Percentiles rank a stretch among this genome's conserved stretches.
phyloP scores from a whole-genome alignment of 2,113 vertebrate species.

The Coreoperca whiteheadi region DNA sequence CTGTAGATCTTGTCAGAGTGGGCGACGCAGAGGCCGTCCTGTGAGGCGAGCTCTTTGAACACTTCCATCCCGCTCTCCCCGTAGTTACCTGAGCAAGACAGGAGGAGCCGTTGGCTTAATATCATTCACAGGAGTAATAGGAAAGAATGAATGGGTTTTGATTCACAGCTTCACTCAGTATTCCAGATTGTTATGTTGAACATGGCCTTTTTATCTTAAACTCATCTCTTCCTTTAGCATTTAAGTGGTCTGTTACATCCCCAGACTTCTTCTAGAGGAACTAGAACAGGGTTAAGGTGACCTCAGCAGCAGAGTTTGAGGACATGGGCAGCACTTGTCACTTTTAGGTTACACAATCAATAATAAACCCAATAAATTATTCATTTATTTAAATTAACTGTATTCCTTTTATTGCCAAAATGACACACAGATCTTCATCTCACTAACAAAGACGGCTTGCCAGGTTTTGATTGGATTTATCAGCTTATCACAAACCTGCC shows the following conservation, averaged over 20 bases:
- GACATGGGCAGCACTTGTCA: neutral
- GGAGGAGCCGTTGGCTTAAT: slow-evolving; percentile 16
- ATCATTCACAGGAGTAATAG: neutral
- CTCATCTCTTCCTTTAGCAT: neutral
- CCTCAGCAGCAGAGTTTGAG: slow-evolving; percentile 23
- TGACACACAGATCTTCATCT: neutral
- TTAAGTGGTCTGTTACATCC: slow-evolving; percentile 12
- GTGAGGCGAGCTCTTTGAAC: slow-evolving; percentile 95
- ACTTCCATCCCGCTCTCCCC: slow-evolving; percentile 99
- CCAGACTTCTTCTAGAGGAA: slow-evolving; percentile 42
- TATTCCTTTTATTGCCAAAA: slow-evolving; percentile 6
- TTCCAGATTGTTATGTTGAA: neutral
- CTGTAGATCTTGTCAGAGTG: slow-evolving; percentile 99
- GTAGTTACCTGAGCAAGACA: slow-evolving; percentile 90
- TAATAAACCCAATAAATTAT: neutral
- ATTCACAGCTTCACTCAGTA: neutral
- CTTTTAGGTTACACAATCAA: neutral
- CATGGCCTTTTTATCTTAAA: neutral
- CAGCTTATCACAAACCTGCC: neutral
- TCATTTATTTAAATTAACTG: too few species aligned
- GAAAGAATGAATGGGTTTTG: neutral
- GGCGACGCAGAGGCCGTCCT: slow-evolving; percentile 96
- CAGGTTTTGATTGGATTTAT: slow-evolving; percentile 36
- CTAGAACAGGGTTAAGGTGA: slow-evolving; percentile 31
- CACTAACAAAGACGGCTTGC: slow-evolving; percentile 9